Evolutionary conservation across 2,888 invertebrate species (phyloP), one percentile per base, ranked within the genome.

Genomic region (Caenorhabditis macrosperma): DNA sequence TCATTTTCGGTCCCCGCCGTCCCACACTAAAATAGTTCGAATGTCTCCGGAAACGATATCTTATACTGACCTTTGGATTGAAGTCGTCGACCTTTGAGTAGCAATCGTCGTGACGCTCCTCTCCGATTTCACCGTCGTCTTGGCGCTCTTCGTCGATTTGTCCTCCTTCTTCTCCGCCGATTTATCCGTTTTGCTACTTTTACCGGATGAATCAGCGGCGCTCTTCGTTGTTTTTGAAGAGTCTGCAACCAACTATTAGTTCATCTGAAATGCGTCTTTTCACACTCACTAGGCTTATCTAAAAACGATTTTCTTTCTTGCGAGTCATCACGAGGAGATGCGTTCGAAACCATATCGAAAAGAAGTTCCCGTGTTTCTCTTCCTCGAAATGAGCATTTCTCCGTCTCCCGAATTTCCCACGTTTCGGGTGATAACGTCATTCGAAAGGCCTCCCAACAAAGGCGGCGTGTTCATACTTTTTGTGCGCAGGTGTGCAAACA

Each of bases 1-100:
- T 76, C 81, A 81, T 81, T 26, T 81, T 76, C 3, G 81, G 81
- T 33, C 79, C 74, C 12, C 54, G 71, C 5, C 71, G 44, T 20
- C 69, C 63, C 4, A 66, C 24, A 50, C 74, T 71, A 44, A 12
- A 71, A 54, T 9, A 20, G 6, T 2, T 22, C 4, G 22, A 7
- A 7, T 24, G 20, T 28, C n/a, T 28, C 5, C n/a, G 7, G 2
- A 54, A 7, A 9, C 22, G 5, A 20, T 52, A 35, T 50, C 12
- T 22, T 15, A 4, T 15, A 26, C 22, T 33, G 24, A 72, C 71
- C 71, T 72, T 17, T 72, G 54, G 10, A 38, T 44, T 15, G 72
- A 72, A 48, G 72, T 30, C 17, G 22, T 72, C 17, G 63, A 57
- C 10, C 46, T 48, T 28, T 63, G 71, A 44, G 41, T 54, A 0